Conservation (phyloP, 2,888 invertebrate genomes). For the Hypselothyrea guttata region DNA sequence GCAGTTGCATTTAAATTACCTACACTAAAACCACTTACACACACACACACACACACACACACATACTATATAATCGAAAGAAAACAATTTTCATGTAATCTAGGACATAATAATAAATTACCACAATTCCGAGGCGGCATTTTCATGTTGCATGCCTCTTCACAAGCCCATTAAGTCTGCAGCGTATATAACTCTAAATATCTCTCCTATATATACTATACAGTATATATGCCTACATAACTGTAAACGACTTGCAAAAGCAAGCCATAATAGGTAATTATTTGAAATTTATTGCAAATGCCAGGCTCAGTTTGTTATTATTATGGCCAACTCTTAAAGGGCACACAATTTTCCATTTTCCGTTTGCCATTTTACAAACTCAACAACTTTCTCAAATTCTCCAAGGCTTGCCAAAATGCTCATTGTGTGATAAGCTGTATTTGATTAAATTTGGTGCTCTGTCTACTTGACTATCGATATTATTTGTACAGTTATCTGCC, state of each 20-base stretch:
- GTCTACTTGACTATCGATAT: background rate
- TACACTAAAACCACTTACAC: conserved; percentile 31
- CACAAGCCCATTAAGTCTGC: too few relatives aligned
- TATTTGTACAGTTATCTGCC: conserved; percentile 8
- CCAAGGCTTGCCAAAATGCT: too few relatives aligned
- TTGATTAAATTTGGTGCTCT: too few relatives aligned
- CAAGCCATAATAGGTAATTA: conserved; percentile 81
- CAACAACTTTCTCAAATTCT: conserved; percentile 1
- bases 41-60: conserved; percentile 8
- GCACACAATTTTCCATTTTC: conserved; percentile 23
- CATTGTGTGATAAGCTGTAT: too few relatives aligned
- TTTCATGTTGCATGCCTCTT: conserved; percentile 42
- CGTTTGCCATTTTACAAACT: too few relatives aligned
- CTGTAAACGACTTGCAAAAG: conserved; percentile 50
- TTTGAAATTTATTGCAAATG: conserved; percentile 80
- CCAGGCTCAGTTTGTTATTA: conserved; percentile 19
- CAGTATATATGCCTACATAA: conserved; percentile 7
- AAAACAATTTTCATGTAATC: conserved; percentile 80
- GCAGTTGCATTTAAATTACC: conserved; percentile 58
- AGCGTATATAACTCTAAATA: too few relatives aligned
- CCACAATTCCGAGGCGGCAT: conserved; percentile 74
- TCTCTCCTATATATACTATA: conserved; percentile 10
- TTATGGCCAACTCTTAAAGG: conserved; percentile 22
- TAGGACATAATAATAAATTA: conserved; percentile 81
- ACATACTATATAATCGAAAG: conserved; percentile 65